Evolutionary conservation across 2,797 vertebrate species (phyloP).

Genomic region (Lepidocolaptes lacrymiger): DNA sequence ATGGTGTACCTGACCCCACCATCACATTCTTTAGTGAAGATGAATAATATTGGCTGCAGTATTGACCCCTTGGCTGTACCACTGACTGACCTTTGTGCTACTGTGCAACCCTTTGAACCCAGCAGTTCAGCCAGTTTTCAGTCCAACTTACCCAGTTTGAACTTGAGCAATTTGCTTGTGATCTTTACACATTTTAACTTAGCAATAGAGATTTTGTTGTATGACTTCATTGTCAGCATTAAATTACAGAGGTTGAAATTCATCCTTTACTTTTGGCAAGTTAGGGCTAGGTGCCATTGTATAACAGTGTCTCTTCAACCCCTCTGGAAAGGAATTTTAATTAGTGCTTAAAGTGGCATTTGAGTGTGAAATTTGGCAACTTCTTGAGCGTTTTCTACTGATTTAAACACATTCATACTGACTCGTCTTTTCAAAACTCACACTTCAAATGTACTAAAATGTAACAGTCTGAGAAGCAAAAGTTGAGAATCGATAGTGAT

Average conservation of each 20-base stretch:
- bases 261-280: background rate
- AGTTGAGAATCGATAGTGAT: background rate
- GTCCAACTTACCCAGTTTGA: fast-evolving
- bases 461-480: background rate
- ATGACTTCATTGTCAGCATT: background rate
- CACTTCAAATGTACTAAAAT: background rate
- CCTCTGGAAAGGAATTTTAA: conserved; percentile 12
- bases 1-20: fast-evolving
- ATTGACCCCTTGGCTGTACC: background rate
- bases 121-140: background rate
- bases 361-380: conserved; percentile 40
- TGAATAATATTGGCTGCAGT: background rate
- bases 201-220: background rate
- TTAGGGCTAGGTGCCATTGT: background rate
- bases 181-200: background rate
- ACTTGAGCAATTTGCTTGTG: background rate
- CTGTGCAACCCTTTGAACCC: background rate
- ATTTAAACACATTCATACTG: background rate
- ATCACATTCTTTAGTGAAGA: fast-evolving
- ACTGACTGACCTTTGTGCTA: background rate
- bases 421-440: background rate
- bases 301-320: background rate
- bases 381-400: background rate
- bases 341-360: conserved; percentile 20
- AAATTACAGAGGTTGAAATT: background rate